Evolutionary conservation across 2,888 invertebrate genomes (phyloP), one percentile per base, ranked within the genome.

Genomic region (Dexiosoma caninum): DNA sequence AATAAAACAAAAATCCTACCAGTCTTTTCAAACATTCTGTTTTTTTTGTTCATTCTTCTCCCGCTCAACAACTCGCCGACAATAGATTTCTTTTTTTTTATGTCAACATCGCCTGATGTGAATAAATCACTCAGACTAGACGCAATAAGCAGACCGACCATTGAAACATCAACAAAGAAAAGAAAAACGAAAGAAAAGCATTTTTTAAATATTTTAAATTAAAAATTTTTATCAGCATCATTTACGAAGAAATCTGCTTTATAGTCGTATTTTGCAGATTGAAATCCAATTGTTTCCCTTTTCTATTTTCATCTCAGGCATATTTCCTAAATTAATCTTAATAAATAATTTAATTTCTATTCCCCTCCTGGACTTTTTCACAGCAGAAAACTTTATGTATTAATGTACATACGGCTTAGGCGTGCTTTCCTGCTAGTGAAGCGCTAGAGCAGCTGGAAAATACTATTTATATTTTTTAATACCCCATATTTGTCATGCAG

Each of bases 101-200:
- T 64, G 74, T 74, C 74, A 74, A 74, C 64, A 72, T 57, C 14
- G 55, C 21, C 74, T 27, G 46, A n/a, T 44, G 53, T 44, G 44
- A 55, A 46, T 55, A 55, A n/a, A 49, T 59, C 42, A 59, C 75
- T 75, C 40, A 62, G 71, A 62, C 71, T 71, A 71, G 71, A 62
- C 32, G n/a, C 27, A 16, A 53, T 42, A 51, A 3, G 60, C 6
- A 32, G 27, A 35, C 14, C 12, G 27, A n/a, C 30, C 59, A 71
- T 40, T 59, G 49, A 71, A 59, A 40, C n/a, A n/a, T n/a, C n/a
- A n/a, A n/a, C 21, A 32, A 14, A 49, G 0, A 27, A 16, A 32
- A 57, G 27, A 27, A 27, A 46, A 35, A 8, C 7, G 35, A 57
- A 49, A 59, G n/a, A 49, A 66, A 51, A n/a, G n/a, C 27, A 27